Conservation (phyloP, 1,140 invertebrate genomes). For the Hetaerina americana region DNA sequence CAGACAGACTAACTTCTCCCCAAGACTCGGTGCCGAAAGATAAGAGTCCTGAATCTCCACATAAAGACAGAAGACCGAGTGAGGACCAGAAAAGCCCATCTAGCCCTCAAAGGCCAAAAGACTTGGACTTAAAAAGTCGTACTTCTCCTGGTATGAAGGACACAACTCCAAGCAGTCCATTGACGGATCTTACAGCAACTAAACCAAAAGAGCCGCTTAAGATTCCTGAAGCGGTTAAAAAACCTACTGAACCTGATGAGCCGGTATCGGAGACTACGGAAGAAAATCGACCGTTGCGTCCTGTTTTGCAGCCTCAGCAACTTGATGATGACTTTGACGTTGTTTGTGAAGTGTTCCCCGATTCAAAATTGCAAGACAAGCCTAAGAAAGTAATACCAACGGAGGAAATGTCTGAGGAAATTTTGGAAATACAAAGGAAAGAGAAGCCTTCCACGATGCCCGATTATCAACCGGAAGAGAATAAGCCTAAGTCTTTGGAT, state of each 20-base stretch:
- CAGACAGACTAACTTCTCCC: not conserved
- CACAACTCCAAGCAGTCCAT: not conserved
- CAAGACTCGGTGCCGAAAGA: not conserved
- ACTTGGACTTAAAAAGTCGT: not conserved
- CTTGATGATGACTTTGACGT: not conserved
- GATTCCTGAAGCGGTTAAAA: not conserved
- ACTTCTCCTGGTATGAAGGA: not conserved
- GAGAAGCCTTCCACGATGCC: not conserved
- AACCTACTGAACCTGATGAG: not conserved
- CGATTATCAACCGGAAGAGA: not conserved
- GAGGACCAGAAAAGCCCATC: not conserved
- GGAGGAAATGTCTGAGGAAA: not conserved
- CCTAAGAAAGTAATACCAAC: not conserved
- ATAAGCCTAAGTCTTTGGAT: no score
- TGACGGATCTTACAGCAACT: not conserved
- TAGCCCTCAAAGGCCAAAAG: not conserved
- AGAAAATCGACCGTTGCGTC: not conserved
- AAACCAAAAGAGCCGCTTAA: not conserved
- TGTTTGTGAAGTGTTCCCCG: not conserved
- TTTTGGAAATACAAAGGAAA: not conserved
- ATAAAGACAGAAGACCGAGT: not conserved
- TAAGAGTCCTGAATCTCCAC: not conserved
- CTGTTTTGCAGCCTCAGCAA: not conserved
- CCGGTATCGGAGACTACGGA: not conserved
- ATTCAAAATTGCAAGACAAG: not conserved